Evolutionary conservation across 2,113 vertebrate genomes (phyloP).

Genomic region (Psettodes erumei): DNA sequence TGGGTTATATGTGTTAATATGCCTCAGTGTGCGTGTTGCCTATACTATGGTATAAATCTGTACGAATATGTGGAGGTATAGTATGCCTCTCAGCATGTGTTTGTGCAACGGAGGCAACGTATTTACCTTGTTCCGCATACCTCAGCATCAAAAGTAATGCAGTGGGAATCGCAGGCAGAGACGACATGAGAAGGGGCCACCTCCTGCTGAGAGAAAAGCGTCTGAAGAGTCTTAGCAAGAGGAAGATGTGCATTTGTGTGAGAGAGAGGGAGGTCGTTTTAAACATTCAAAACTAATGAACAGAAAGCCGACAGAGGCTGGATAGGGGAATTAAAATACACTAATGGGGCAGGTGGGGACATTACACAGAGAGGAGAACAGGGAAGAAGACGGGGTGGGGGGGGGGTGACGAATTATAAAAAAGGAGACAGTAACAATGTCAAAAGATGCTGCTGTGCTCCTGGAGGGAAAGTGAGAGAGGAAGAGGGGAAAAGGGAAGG

Average conservation of each 20-base stretch:
- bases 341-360: background rate
- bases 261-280: conserved; percentile 34
- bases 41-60: background rate
- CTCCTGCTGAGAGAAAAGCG: conserved; percentile 59
- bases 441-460: conserved; percentile 44
- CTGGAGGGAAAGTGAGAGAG: conserved; percentile 34
- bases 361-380: conserved; percentile 29
- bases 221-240: conserved; percentile 34
- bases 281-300: conserved; percentile 48
- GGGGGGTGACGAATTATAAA: conserved; percentile 11
- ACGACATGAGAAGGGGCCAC: conserved; percentile 49
- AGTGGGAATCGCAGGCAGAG: conserved; percentile 34
- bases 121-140: conserved; percentile 46
- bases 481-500: background rate
- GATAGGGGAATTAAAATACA: conserved; percentile 23
- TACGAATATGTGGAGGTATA: background rate
- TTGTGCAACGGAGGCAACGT: conserved; percentile 30
- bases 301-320: conserved; percentile 23
- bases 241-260: conserved; percentile 31
- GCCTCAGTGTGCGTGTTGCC: background rate
- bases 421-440: conserved; percentile 31
- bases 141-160: conserved; percentile 33
- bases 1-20: conserved; percentile 5
- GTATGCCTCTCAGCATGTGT: conserved; percentile 22
- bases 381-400: conserved; percentile 22